phyloP scores from a whole-genome alignment of 2,113 vertebrate species.

The Falco punctatus region DNA sequence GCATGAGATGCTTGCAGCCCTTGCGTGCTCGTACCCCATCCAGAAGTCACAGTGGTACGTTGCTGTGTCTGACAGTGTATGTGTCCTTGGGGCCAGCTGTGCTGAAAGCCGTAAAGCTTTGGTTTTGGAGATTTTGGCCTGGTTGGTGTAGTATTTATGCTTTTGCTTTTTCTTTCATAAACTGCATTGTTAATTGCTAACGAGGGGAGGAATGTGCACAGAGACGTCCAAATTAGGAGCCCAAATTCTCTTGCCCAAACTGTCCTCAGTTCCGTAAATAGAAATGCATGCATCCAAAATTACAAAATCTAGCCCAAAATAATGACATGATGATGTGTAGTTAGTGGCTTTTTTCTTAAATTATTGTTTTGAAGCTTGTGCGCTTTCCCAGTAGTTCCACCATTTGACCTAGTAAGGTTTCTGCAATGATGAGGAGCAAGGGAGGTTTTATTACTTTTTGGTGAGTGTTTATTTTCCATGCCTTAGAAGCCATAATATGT shows the following conservation, averaged over 20 bases:
- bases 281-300: neutral
- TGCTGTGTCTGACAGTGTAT: neutral
- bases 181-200: neutral
- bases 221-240: neutral
- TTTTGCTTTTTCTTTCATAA: neutral
- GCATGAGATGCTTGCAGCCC: neutral
- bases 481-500: neutral
- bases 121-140: neutral
- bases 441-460: neutral
- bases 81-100: too few relatives aligned
- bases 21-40: fast-evolving
- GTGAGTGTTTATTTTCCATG: neutral
- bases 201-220: neutral
- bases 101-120: neutral
- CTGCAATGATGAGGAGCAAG: neutral
- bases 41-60: fast-evolving
- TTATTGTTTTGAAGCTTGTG: neutral
- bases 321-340: neutral
- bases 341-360: neutral
- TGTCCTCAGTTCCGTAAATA: neutral
- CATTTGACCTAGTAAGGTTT: neutral
- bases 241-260: neutral
- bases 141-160: neutral
- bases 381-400: neutral
- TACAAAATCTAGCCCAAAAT: neutral